phyloP scores from a whole-genome alignment of 2,797 vertebrate genomes.

The Microctenopoma steveboyesi region DNA sequence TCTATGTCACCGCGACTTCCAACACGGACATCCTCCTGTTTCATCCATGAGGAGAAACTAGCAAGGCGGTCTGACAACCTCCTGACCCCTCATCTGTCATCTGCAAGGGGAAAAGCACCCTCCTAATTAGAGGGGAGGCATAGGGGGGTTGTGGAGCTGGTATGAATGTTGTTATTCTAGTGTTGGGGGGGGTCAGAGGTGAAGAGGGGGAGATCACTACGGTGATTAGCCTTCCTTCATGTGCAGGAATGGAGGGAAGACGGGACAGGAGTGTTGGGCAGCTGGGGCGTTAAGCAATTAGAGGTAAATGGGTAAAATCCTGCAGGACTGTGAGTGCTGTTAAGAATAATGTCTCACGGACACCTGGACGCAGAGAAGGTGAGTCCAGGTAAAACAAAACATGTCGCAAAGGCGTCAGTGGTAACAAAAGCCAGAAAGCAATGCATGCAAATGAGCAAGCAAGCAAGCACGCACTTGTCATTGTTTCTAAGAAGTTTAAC shows the following conservation, averaged over 20 bases:
- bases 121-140: constrained; percentile 72
- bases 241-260: constrained; percentile 55
- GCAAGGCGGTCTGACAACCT: constrained; percentile 77
- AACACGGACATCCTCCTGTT: constrained; percentile 62
- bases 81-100: constrained; percentile 84
- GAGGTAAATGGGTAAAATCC: constrained; percentile 28
- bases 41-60: constrained; percentile 67
- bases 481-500: not conserved
- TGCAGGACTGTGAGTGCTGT: constrained; percentile 23
- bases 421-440: not conserved
- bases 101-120: constrained; percentile 73
- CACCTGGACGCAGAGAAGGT: constrained; percentile 24
- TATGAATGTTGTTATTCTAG: constrained; percentile 80
- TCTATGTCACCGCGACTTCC: constrained; percentile 48
- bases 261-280: constrained; percentile 37
- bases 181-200: constrained; percentile 78
- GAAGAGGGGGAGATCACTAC: constrained; percentile 76
- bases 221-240: constrained; percentile 78
- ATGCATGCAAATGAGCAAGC: not conserved
- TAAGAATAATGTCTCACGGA: constrained; percentile 22
- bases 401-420: not conserved
- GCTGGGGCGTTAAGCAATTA: constrained; percentile 70
- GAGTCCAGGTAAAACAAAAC: constrained; percentile 16
- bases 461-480: not conserved
- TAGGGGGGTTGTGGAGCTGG: constrained; percentile 56